Base-by-base conservation (phyloP, 2,888 invertebrate species). In the Phania funesta region DNA sequence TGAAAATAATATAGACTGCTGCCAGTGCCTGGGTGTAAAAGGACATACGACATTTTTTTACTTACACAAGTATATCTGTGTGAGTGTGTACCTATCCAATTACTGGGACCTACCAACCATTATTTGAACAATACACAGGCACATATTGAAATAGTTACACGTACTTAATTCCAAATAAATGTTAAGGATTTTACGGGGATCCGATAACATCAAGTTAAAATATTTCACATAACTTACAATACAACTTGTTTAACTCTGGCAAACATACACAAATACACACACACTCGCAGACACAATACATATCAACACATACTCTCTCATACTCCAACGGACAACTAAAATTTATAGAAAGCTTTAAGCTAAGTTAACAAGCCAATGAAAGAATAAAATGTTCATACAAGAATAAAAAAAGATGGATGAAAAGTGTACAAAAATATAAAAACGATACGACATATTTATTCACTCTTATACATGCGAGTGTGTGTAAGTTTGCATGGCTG, bases 361-460 rank as follows among this genome's bases (percentile, higher is more conserved):
- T 52, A 78, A 82, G 70, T 74, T 82, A 78, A 82, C 82, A 78
- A 78, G 77, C 82, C 71, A 74, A 74, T 70, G 71, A 65, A 60
- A 80, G 46, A 80, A 65, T 58, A 52, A 71, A 71, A 64, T 78
- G 60, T 62, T 32, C 20, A 71, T 26, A 20, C 60, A 35, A 50
- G n/a, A 18, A 35, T 29, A 24, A 50, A 78, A 58, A 64, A 65
- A 67, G n/a, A 67, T 32, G 32, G 35, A 81, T 77, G 54, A 77
- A 67, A 71, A 35, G 38, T 46, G 18, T 46, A 76, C 16, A 71
- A 73, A 52, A 74, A 52, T 62, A 62, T 62, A 74, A 74, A 70
- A 73, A 77, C 62, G 60, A 67, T 60, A 62, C 38, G 32, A 54
- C 58, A 79, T 60, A 60, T 44, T 56, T 60, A 44, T 58, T 46